These are phyloP conservation scores for Macrotis lagotis DNA, from an alignment of 2,113 vertebrate genomes.

Conservation along the genomic window DNA sequence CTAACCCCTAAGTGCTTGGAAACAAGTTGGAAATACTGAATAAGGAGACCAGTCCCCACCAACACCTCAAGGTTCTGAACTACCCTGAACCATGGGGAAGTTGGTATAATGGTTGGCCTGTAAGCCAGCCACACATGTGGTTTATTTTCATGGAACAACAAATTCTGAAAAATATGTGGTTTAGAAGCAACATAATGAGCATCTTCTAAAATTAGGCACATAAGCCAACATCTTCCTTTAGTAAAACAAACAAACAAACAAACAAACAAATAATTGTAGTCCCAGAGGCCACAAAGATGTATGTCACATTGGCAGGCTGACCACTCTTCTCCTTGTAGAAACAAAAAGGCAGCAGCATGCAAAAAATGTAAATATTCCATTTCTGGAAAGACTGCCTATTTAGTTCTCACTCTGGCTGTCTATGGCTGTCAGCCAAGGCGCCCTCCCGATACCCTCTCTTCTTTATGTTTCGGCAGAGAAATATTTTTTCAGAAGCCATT, in stretches of 20 bases:
- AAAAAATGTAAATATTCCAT: conserved; percentile 87
- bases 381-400: conserved; percentile 82
- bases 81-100: conserved; percentile 39
- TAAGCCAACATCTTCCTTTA: conserved; percentile 79
- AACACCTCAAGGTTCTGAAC: background rate
- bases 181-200: conserved; percentile 81
- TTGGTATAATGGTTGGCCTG: conserved; percentile 60
- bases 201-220: conserved; percentile 84
- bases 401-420: conserved; percentile 76
- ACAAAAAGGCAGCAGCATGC: conserved; percentile 82
- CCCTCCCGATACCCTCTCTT: conserved; percentile 35
- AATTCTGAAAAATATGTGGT: conserved; percentile 78
- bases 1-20: background rate
- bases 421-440: conserved; percentile 53
- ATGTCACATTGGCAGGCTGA: conserved; percentile 55
- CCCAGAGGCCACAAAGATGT: conserved; percentile 81
- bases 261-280: conserved; percentile 82
- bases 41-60: background rate
- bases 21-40: background rate
- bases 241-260: conserved; percentile 75
- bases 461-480: conserved; percentile 30
- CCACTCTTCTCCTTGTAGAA: conserved; percentile 79
- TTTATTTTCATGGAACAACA: conserved; percentile 76
- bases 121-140: conserved; percentile 69
- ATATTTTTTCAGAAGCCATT: conserved; percentile 83